Conservation (phyloP, 2,797 vertebrate species). For the Pipistrellus pipistrellus region DNA sequence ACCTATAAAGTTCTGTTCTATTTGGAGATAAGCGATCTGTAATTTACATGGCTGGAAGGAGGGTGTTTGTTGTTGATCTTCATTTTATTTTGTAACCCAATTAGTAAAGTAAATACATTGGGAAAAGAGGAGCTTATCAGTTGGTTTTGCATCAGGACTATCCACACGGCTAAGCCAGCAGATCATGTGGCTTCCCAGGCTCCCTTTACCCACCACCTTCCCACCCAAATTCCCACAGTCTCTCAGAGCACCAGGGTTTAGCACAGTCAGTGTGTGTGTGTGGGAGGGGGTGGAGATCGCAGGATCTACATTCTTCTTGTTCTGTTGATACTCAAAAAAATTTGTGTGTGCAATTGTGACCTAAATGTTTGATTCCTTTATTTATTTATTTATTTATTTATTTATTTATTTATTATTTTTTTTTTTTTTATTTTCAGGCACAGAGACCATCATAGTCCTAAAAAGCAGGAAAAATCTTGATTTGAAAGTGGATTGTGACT, state of each 20-base stretch:
- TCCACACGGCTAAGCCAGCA: not conserved
- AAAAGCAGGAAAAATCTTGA: not conserved
- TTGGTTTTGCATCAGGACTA: not conserved
- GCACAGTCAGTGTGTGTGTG: too few relatives aligned
- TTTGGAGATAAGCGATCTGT: conserved; percentile 66
- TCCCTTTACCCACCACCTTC: rapidly evolving
- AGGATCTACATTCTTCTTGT: rapidly evolving
- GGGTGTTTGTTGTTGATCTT: conserved; percentile 39
- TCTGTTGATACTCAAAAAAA: rapidly evolving
- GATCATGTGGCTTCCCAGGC: not conserved
- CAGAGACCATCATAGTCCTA: not conserved
- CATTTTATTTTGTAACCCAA: conserved; percentile 84
- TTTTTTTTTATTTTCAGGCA: not conserved
- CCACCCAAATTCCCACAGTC: rapidly evolving
- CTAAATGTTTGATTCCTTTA: not conserved
- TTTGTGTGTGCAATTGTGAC: not conserved
- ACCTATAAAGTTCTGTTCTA: conserved; percentile 71
- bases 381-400: not conserved
- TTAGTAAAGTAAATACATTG: conserved; percentile 80
- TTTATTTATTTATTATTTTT: not conserved
- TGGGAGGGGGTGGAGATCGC: too few relatives aligned
- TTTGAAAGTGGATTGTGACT: not conserved
- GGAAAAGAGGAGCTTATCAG: conserved; percentile 7
- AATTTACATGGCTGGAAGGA: conserved; percentile 61
- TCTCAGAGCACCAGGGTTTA: rapidly evolving